Conservation (phyloP, 2,888 invertebrate genomes). For the Hedychridium roseum region DNA sequence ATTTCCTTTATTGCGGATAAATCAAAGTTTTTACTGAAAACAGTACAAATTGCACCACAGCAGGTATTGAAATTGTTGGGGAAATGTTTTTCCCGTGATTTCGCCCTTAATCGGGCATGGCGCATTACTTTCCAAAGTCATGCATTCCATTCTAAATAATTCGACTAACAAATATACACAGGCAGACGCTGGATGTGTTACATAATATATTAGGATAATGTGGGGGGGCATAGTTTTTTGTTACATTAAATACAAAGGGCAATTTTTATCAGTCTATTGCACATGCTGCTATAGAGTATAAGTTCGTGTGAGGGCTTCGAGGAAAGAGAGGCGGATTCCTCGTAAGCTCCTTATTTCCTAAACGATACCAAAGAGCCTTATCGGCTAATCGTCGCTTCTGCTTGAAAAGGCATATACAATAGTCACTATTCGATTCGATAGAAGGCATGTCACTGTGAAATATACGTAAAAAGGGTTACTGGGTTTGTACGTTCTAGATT, state of each 20-base stretch:
- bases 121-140: constrained; percentile 17
- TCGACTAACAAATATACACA: constrained; percentile 25
- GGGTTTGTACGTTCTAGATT: constrained; percentile 31
- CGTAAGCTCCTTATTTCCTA: constrained; percentile 28
- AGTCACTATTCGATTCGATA: constrained; percentile 22
- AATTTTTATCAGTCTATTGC: constrained; percentile 33
- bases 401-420: constrained; percentile 29
- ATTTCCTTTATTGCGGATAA: constrained; percentile 27
- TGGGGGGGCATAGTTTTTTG: constrained; percentile 27
- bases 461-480: constrained; percentile 22
- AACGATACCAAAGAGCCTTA: constrained; percentile 15
- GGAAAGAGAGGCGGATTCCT: constrained; percentile 16
- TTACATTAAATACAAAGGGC: constrained; percentile 31
- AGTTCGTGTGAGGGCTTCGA: constrained; percentile 16
- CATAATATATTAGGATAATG: constrained; percentile 33
- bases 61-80: constrained; percentile 17
- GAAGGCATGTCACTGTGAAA: constrained; percentile 28
- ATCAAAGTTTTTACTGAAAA: constrained; percentile 27
- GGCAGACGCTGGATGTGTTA: constrained; percentile 31
- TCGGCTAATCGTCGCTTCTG: neutral
- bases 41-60: constrained; percentile 26
- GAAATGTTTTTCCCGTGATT: constrained; percentile 13
- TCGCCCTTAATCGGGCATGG: constrained; percentile 15
- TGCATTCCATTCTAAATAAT: constrained; percentile 25
- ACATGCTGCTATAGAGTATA: constrained; percentile 28